Evolutionary conservation across 2,888 invertebrate genomes (phyloP), one percentile per base, ranked within the genome.

Genomic region (Hartigia nigra): DNA sequence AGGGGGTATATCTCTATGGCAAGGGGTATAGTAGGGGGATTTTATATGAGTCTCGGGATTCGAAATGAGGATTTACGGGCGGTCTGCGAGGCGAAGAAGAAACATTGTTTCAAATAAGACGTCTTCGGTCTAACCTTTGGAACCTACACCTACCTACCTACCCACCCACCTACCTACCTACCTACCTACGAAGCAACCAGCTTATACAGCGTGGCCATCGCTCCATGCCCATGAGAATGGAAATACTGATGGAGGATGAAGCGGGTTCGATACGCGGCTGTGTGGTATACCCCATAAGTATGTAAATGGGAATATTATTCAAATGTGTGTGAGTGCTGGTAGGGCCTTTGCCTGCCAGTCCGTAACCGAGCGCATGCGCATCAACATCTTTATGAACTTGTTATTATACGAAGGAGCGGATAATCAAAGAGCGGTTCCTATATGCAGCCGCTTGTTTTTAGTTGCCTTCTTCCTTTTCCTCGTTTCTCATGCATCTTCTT

Each of bases 51-150:
- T 88, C 89, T 88, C 86, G 88, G 86, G 88, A 90, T 90, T 90
- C 86, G 89, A 87, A 90, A 91, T 90, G 90, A 90, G 89, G 87
- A 91, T 91, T 91, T 91, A 91, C 90, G 91, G 89, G 85, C 89
- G 87, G 89, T 84, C 85, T 85, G 87, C 82, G 83, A 78, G 81
- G 77, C 82, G 83, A 85, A 75, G 77, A 74, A 82, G 84, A 85
- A 89, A 91, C 90, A 91, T 90, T 91, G 90, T 91, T 91, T 90
- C 90, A 86, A 91, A 89, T 89, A 89, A 91, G 91, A 91, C 87
- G 86, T 90, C 87, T 87, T 86, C 83, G 79, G 80, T 74, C 81
- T 80, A 82, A 85, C 83, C 82, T 86, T 84, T 81, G 82, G 80
- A 84, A 82, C 81, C 82, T n/a, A n/a, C n/a, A n/a, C n/a, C n/a